Conservation (phyloP, 2,113 vertebrate species). For the Zapus hudsonius region DNA sequence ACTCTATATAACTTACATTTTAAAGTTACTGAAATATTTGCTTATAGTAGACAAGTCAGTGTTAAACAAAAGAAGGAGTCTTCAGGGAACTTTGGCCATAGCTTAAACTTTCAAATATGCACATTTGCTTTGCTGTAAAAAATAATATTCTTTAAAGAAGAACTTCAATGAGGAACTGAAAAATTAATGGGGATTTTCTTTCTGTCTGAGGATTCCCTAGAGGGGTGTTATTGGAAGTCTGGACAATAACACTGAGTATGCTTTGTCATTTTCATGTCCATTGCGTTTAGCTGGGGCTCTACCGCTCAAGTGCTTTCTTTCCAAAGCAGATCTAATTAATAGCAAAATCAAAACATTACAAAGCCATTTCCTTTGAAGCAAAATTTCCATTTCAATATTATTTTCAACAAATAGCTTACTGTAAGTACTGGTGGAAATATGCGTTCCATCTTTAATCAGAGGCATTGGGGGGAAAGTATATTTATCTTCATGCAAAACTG, state of each 20-base stretch:
- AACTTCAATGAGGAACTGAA: conserved; percentile 1
- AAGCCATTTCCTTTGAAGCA: conserved; percentile 63
- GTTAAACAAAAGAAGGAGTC: neutral
- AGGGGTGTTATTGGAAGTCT: conserved; percentile 26
- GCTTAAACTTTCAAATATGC: conserved; percentile 52
- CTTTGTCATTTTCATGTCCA: conserved; percentile 43
- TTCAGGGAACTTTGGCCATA: conserved; percentile 25
- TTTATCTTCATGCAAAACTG: conserved; percentile 27
- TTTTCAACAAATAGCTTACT: conserved; percentile 60
- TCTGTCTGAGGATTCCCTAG: conserved; percentile 23
- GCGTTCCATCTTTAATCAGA: conserved; percentile 41
- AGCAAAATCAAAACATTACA: conserved; percentile 55
- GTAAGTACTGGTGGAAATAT: conserved; percentile 55
- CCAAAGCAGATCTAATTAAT: conserved; percentile 55
- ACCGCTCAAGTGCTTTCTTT: conserved; percentile 43
- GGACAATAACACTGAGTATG: conserved; percentile 53
- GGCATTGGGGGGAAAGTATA: neutral
- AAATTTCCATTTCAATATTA: conserved; percentile 67
- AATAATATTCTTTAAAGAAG: conserved; percentile 52
- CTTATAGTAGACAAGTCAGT: neutral
- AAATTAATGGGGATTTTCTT: conserved; percentile 45
- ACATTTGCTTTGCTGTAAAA: conserved; percentile 34
- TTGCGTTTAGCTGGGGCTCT: conserved; percentile 52
- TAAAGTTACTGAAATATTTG: conserved; percentile 24
- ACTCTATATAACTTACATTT: neutral